Base-by-base conservation (phyloP, 2,888 invertebrate species). In the Anaspis maculata region DNA sequence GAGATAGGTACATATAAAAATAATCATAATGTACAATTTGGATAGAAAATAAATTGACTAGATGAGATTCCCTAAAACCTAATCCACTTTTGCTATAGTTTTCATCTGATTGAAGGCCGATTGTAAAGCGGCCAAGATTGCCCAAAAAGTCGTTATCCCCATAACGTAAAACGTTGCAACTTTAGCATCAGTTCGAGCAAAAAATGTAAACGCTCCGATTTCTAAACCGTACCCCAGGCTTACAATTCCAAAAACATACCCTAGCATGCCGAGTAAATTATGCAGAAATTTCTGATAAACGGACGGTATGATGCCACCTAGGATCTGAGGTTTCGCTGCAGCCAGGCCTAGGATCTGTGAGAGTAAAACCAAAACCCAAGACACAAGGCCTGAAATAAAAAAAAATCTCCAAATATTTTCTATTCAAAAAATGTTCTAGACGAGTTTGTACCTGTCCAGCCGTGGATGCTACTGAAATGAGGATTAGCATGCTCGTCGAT, bases 391-490 rank as follows among this genome's bases (percentile, higher is more conserved):
- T 52, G 28, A 36, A 49, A 44, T 24, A 25, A 14, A 30, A 15
- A n/a, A 15, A 30, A 19, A 30, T 25, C 24, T 3, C 11, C 11
- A 28, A 12, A 9, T 5, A 19, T 9, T 13, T 22, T 7, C 10
- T 11, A 19, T 10, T n/a, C n/a, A n/a, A n/a, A n/a, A n/a, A 24
- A 25, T n/a, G 12, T 13, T 29, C n/a, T 32, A 29, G 9, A 30
- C 6, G 12, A 27, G 21, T 33, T 3, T 13, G 28, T 46, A 54
- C 52, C 54, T 26, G 50, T 39, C 35, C 49, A 44, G 13, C 44
- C 56, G 37, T 54, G 54, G 7, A 35, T 30, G 16, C 46, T 44
- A 13, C 33, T 13, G 38, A 56, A 57, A 37, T 54, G 54, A 29
- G 28, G 23, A 4, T 26, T 27, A 12, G 16, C 25, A 26, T 32